phyloP scores from a whole-genome alignment of 2,888 invertebrate genomes.

The Belgica antarctica region DNA sequence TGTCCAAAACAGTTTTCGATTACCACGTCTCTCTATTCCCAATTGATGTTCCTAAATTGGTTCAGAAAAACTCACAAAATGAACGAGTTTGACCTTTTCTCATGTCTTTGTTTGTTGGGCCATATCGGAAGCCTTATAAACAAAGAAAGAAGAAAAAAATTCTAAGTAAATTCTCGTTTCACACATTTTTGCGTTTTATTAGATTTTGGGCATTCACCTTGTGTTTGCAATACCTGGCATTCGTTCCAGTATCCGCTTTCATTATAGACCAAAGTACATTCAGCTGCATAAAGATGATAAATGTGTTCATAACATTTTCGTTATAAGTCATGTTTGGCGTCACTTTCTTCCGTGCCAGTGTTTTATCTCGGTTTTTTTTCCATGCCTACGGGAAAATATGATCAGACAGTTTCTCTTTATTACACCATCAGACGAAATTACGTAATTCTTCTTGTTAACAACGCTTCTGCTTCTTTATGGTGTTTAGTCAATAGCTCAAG shows the following conservation, averaged over 20 bases:
- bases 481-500: not conserved
- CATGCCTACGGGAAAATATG: not conserved
- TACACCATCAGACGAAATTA: constrained; percentile 7
- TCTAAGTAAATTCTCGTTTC: not conserved
- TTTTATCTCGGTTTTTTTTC: not conserved
- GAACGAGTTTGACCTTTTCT: too few species aligned
- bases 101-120: too few species aligned
- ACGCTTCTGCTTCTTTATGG: not conserved
- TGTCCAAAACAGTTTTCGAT: not conserved
- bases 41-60: too few species aligned
- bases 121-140: too few species aligned
- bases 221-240: not conserved
- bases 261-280: not conserved
- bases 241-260: not conserved
- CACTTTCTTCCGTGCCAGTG: not conserved
- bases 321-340: not conserved
- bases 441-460: not conserved
- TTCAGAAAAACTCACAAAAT: too few species aligned
- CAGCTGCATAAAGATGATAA: constrained; percentile 24
- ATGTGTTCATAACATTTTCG: constrained; percentile 19
- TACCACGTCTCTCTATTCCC: too few species aligned
- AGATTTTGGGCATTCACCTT: constrained; percentile 13
- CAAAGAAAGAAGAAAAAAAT: not conserved
- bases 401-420: constrained; percentile 24
- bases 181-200: not conserved